Conservation (phyloP, 2,113 vertebrate species). For the Syngnathus floridae region DNA sequence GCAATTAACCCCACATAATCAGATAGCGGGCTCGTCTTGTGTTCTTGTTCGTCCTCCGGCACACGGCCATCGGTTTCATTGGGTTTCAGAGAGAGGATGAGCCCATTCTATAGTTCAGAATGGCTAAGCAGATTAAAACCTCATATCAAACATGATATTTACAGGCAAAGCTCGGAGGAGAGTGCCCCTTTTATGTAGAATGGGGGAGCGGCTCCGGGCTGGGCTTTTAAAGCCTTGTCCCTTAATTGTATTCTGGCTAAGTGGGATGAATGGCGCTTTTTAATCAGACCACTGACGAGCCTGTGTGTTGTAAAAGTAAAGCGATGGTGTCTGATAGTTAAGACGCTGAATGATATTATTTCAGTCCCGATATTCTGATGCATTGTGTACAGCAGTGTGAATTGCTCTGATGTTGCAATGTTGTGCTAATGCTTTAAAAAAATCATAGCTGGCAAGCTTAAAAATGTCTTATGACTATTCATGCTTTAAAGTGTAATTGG, state of each 20-base stretch:
- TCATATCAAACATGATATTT: conserved; percentile 75
- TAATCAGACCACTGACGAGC: conserved; percentile 66
- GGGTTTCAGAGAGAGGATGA: conserved; percentile 66
- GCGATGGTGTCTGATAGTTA: conserved; percentile 54
- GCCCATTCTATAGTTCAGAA: conserved; percentile 74
- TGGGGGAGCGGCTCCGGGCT: conserved; percentile 57
- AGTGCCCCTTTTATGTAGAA: conserved; percentile 71
- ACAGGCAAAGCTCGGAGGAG: conserved; percentile 66
- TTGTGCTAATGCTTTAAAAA: conserved; percentile 10
- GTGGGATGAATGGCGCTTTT: conserved; percentile 70
- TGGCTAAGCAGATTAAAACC: conserved; percentile 75
- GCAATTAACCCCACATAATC: conserved; percentile 79
- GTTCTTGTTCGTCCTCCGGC: conserved; percentile 70
- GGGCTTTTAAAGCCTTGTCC: conserved; percentile 66
- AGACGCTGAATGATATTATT: conserved; percentile 59
- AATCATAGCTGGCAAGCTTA: background rate
- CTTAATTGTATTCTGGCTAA: conserved; percentile 71
- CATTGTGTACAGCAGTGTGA: conserved; percentile 15
- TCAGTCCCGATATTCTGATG: conserved; percentile 46
- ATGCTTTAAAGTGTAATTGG: conserved; percentile 1
- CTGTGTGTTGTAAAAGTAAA: conserved; percentile 55
- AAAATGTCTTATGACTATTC: conserved; percentile 6
- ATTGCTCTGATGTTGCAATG: conserved; percentile 20
- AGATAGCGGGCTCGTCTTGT: conserved; percentile 69
- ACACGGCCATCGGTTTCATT: conserved; percentile 63